Base-by-base conservation (phyloP, 2,888 invertebrate genomes). In the Netelia melanura region DNA sequence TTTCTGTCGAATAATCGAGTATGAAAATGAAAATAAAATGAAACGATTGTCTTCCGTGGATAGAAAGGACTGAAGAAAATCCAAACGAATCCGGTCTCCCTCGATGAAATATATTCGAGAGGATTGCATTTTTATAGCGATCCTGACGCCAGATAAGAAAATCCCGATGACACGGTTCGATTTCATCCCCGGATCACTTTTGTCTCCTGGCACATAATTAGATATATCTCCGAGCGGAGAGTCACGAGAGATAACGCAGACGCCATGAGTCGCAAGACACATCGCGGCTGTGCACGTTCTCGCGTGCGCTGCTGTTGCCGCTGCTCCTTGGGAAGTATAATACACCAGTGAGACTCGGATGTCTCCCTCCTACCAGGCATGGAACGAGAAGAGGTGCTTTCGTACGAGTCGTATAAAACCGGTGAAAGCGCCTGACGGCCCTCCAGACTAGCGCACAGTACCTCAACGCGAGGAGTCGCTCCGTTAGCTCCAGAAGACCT, bases 401-500 rank as follows among this genome's bases (percentile, higher is more conserved):
- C 90, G 86, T 91, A 88, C 90, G 87, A 70, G 86, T 76, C 90
- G 91, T 93, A 93, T 93, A 93, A 93, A 93, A 92, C 92, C 92
- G 90, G 93, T 93, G 93, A 93, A 93, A 93, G 93, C 93, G 91
- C 88, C 89, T 88, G 89, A 88, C 90, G 91, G 91, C 92, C 90
- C 92, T 93, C 93, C 93, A 93, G 93, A 93, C 92, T 90, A 92
- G 90, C 91, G 91, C 89, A 83, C 90, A 90, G 91, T 92, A 91
- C 91, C 91, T 89, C 91, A 92, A 91, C 91, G 91, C 89, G 86
- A 92, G 90, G 90, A 93, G 85, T 67, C 82, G 89, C 91, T 91
- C 90, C 87, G 89, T 67, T 80, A 64, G 30, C 62, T 76, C 70
- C 62, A 70, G 65, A 74, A 81, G 62, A 62, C 80, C 80, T 80